Evolutionary conservation across 2,888 invertebrate genomes (phyloP), one percentile per base, ranked within the genome.

Genomic region (Anthrax anthrax): DNA sequence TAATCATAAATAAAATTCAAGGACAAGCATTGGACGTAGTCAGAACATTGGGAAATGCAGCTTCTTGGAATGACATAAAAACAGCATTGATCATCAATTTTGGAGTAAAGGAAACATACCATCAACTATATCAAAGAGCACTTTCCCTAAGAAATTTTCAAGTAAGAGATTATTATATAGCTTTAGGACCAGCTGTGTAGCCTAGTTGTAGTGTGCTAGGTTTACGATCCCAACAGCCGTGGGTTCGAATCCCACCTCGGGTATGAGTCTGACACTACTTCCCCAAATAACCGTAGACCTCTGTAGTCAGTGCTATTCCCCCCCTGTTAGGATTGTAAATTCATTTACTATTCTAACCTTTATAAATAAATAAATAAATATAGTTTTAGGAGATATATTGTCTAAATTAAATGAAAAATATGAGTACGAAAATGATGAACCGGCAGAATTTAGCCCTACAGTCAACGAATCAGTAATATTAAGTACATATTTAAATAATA

Each of bases 1-100:
- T 52, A 39, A 52, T 53, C 14, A 44, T 53, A 36, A 52, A 52
- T 37, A 51, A 53, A 48, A 47, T 52, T 18, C 54, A 53, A 50
- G 55, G 51, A 44, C 44, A 44, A 46, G 54, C 53, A 32, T 48
- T 53, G 34, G 46, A 55, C 27, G 47, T 50, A 37, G 27, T 51
- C 12, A 45, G 47, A 43, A 53, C 46, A 4, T 39, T 52, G 42
- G 48, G 47, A 39, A 37, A 45, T 39, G 42, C 40, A 14, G 46
- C 49, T 39, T 43, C 37, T 18, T 52, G 51, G 49, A 38, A 40
- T 18, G 47, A 50, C 32, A 47, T 52, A 5, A 52, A 48, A 43
- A 9, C 23, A 16, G 42, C 46, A 16, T 36, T 50, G 14, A 39
- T 50, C 18, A 29, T 16, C 23, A 54, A 51, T 43, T 53, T 54